Conservation (phyloP, 2,888 invertebrate species). For the Siphlonurus alternatus region DNA sequence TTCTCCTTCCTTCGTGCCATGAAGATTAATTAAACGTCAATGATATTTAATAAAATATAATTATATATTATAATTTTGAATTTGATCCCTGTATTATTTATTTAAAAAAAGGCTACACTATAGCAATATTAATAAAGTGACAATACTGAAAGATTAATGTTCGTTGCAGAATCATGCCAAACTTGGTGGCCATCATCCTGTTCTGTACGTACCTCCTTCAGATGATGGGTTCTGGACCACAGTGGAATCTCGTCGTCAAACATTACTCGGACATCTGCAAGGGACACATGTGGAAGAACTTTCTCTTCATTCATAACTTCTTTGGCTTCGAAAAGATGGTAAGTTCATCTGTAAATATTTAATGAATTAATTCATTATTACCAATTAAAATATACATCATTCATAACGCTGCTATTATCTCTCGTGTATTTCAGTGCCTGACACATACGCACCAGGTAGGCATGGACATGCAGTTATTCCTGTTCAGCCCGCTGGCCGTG, state of each 20-base stretch:
- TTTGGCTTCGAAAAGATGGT: slow-evolving; percentile 43
- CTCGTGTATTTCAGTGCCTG: slow-evolving; percentile 34
- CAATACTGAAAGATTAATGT: too few relatives aligned
- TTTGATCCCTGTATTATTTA: too few relatives aligned
- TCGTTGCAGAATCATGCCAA: slow-evolving; percentile 31
- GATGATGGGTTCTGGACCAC: slow-evolving; percentile 35
- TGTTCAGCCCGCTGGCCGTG: slow-evolving; percentile 40
- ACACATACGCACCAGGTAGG: slow-evolving; percentile 56
- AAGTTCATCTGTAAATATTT: slow-evolving; percentile 13
- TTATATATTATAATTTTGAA: too few relatives aligned
- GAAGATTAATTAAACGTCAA: too few relatives aligned
- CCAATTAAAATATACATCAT: background rate
- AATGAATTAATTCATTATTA: background rate
- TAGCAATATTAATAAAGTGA: too few relatives aligned
- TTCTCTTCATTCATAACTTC: slow-evolving; percentile 39
- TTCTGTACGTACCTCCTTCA: slow-evolving; percentile 38
- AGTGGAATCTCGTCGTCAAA: slow-evolving; percentile 38
- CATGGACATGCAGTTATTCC: slow-evolving; percentile 50
- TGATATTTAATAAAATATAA: background rate
- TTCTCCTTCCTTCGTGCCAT: too few relatives aligned
- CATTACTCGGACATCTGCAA: slow-evolving; percentile 37
- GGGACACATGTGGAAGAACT: slow-evolving; percentile 39
- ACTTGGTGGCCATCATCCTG: slow-evolving; percentile 33
- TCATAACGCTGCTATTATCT: background rate
- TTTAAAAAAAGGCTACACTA: too few relatives aligned